These are phyloP conservation scores for Darevskia nairensis DNA, from an alignment of 2,797 vertebrate genomes.

Conservation along the genomic window DNA sequence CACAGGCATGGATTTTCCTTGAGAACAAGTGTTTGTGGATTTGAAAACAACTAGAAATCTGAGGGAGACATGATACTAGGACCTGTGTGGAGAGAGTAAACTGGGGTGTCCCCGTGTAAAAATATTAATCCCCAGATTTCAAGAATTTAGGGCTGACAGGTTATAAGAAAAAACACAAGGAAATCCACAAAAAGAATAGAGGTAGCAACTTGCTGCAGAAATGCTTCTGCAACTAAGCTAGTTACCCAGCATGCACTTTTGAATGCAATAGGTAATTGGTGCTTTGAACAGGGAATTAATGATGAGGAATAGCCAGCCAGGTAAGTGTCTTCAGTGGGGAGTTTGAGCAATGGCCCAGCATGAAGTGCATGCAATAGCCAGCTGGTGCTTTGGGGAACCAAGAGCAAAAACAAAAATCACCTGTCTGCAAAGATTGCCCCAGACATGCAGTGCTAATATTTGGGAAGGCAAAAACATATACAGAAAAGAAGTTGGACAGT, in stretches of 20 bases:
- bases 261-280: too few relatives aligned
- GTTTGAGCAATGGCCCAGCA: neutral
- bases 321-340: neutral
- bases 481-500: neutral
- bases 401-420: neutral
- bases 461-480: neutral
- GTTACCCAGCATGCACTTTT: too few relatives aligned
- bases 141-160: too few relatives aligned
- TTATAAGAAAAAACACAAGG: too few relatives aligned
- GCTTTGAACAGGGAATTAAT: too few relatives aligned
- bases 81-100: neutral
- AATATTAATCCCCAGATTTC: too few relatives aligned
- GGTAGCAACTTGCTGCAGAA: too few relatives aligned
- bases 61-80: neutral
- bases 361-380: neutral
- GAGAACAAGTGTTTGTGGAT: neutral
- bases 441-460: neutral
- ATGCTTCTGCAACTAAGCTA: too few relatives aligned
- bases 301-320: too few relatives aligned
- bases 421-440: neutral
- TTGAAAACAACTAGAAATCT: neutral
- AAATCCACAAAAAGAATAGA: too few relatives aligned
- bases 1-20: neutral
- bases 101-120: too few relatives aligned
- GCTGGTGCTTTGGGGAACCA: neutral